Evolutionary conservation across 2,113 vertebrate genomes (phyloP), one percentile per base, ranked within the genome.

Genomic region (Gopherus flavomarginatus): DNA sequence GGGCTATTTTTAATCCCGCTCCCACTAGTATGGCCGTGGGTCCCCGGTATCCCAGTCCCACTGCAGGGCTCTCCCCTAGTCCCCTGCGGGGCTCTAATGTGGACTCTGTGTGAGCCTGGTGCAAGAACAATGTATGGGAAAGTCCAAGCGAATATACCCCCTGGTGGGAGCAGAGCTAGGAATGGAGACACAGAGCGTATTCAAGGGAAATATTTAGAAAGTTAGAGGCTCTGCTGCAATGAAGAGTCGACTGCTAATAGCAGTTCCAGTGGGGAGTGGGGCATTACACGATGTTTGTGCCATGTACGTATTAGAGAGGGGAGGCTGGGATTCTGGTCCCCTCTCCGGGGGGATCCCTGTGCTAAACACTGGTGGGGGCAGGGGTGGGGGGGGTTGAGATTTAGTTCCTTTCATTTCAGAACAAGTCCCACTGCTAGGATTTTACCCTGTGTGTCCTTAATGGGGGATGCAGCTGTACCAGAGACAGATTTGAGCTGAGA

Each of bases 181-280:
- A 95, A 93, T 94, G 89, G 79, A 89, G 92, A 87, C 91, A 78
- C 80, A 0, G 4, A 87, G 86, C 5, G 69, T 95, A 90, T 95
- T 97, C 86, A 95, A 95, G 90, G 93, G 96, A 97, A 97, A 97
- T 97, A 97, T 97, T 98, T 97, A 95, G 96, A 97, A 96, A 91
- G 93, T 90, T 95, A 50, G 42, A 92, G 93, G 92, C 95, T 97
- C 95, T 97, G 95, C 95, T 97, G 94, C 95, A 97, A 92, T 27
- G 29, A 79, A 94, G 83, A 69, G 11, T 95, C 88, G 19, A 50
- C 93, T 83, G 92, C 84, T 98, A 98, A 97, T 96, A 95, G 91
- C 26, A 0, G 83, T 95, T 82, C 94, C 90, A 57, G 85, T 22
- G 95, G 94, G 96, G 93, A 81, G 92, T 92, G 90, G 62, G 62